phyloP scores from a whole-genome alignment of 2,797 vertebrate genomes.

The Thalassophryne amazonica region DNA sequence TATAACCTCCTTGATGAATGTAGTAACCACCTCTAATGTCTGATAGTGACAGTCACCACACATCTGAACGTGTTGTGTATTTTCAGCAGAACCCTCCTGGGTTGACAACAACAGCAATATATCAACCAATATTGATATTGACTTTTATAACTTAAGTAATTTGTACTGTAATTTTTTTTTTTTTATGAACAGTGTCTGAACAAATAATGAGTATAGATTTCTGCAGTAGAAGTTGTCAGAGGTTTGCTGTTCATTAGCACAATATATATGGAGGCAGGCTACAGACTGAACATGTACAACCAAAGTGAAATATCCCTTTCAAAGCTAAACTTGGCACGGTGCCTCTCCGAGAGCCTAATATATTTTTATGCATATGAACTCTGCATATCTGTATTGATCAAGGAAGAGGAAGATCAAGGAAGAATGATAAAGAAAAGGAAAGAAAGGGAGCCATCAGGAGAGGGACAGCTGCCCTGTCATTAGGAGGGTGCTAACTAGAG shows the following conservation, averaged over 20 bases:
- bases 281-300: conserved; percentile 28
- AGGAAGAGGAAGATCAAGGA: too few species aligned
- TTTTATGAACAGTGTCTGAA: conserved; percentile 25
- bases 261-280: not conserved
- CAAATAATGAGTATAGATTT: conserved; percentile 55
- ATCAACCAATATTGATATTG: too few species aligned
- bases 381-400: conserved; percentile 45
- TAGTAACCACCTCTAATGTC: too few species aligned
- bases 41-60: too few species aligned
- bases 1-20: too few species aligned
- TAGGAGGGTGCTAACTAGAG: too few species aligned
- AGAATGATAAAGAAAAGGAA: too few species aligned
- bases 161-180: conserved; percentile 35
- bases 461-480: too few species aligned
- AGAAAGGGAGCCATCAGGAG: too few species aligned
- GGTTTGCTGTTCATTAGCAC: conserved; percentile 35
- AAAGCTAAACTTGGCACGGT: conserved; percentile 28
- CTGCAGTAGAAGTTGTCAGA: conserved; percentile 13
- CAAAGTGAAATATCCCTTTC: conserved; percentile 42
- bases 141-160: conserved; percentile 42
- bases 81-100: too few species aligned
- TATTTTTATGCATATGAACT: conserved; percentile 48
- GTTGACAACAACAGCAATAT: too few species aligned
- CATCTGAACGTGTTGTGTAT: too few species aligned
- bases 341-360: conserved; percentile 20